Evolutionary conservation across 2,797 vertebrate species (phyloP), one percentile per base, ranked within the genome.

Genomic region (Schizopygopsis pylzovi): DNA sequence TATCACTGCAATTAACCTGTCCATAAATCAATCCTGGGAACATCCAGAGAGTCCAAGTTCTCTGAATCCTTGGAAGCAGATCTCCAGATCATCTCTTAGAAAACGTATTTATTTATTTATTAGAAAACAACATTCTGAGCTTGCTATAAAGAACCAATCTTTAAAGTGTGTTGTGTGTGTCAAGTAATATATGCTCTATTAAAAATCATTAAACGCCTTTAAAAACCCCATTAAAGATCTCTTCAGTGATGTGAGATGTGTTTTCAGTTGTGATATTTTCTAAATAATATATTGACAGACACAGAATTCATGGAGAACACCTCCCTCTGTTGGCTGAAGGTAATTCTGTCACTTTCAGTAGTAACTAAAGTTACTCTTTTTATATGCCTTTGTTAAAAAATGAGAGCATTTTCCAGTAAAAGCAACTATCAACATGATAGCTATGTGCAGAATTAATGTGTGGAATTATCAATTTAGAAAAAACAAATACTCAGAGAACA

Each of bases 291-390:
- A 37, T 75, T 59, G 28, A 39, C 25, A 39, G 20, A 20, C 16
- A 67, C n/a, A 8, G 13, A 43, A 71, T 41, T 41, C 16, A 54
- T 28, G 37, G 49, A 16, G 49, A 79, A 79, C 63, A 84, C 5
- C 63, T n/a, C 83, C 83, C 63, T 79, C 75, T 84, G 37, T 59
- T 70, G 83, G 75, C 65, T 56, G n/a, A 84, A 56, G 12, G 4
- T 3, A 77, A 33, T 43, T 67, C 8, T 45, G 22, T 63, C 25
- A 37, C 28, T 76, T 41, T 22, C 71, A 9, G 13, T 7, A 45
- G 4, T 18, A 16, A 16, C 33, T 33, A 33, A 28, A 28, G 33
- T 33, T 33, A 33, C 20, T 15, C n/a, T 25, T 15, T 41, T n/a
- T 13, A 59, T n/a, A 59, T 54, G 6, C 18, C 2, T 77, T 56